Evolutionary conservation across 2,797 vertebrate species (phyloP).

Genomic region (Hydrolagus colliei): DNA sequence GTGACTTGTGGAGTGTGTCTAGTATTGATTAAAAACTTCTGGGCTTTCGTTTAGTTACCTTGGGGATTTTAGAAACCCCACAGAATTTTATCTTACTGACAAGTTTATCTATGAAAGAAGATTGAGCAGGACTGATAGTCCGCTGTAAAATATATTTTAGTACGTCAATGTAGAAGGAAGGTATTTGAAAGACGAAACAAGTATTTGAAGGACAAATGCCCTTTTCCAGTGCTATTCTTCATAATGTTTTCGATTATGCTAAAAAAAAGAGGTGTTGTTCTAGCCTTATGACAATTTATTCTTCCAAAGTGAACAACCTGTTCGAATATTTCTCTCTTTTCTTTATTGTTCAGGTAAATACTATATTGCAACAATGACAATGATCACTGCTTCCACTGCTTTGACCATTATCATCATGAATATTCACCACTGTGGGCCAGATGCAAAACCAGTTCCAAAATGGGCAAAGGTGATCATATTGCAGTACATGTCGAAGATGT

Average conservation of each 20-base stretch:
- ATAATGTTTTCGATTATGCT: neutral
- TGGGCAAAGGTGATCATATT: constrained; percentile 92
- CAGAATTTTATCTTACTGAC: no score
- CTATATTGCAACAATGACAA: constrained; percentile 95
- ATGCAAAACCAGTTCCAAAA: constrained; percentile 84
- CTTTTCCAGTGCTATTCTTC: neutral
- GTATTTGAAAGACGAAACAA: no score
- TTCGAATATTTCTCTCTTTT: constrained; percentile 27
- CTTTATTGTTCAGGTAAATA: constrained; percentile 73
- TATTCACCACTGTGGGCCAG: constrained; percentile 89
- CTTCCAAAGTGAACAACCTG: neutral
- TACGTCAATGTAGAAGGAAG: no score
- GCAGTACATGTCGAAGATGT: constrained; percentile 90
- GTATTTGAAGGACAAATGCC: neutral
- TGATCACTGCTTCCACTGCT: constrained; percentile 94
- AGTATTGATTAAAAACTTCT: no score
- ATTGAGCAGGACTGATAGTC: no score
- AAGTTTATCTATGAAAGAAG: no score
- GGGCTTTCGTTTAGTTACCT: no score
- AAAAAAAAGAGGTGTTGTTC: neutral
- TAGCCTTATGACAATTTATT: neutral
- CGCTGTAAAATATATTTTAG: no score
- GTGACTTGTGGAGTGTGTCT: no score
- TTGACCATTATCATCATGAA: constrained; percentile 98
- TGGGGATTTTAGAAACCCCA: no score